A percentile compares a stretch with the other conserved stretches of the same genome.
Evolutionary conservation across 1,140 invertebrate species (phyloP).

Genomic region (Orius insidiosus): DNA sequence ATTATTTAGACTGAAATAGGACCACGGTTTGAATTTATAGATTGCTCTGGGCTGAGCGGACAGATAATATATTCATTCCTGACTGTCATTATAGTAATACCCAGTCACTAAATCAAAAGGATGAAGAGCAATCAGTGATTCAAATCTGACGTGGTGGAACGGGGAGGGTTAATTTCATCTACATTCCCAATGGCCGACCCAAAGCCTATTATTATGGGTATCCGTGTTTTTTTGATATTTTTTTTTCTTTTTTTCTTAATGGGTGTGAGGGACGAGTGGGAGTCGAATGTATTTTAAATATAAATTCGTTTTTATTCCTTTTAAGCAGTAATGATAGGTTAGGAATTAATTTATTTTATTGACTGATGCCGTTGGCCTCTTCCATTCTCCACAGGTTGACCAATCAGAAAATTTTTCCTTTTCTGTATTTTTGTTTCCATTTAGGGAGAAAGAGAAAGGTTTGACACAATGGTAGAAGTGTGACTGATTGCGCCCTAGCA

Average conservation of each 20-base stretch:
- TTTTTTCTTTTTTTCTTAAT: slow-evolving; percentile 1
- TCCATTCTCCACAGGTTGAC: no score
- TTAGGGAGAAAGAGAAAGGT: no score
- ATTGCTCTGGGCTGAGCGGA: not conserved
- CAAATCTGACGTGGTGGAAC: slow-evolving; percentile 4
- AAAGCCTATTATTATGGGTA: slow-evolving; percentile 4
- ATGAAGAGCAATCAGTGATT: slow-evolving; percentile 7
- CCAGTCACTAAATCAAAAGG: slow-evolving; percentile 4
- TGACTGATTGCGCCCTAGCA: no score
- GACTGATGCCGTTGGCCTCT: no score
- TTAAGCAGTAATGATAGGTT: no score
- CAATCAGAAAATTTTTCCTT: no score
- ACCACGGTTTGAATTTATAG: slow-evolving; percentile 5
- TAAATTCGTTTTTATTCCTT: not conserved
- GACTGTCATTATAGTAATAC: slow-evolving; percentile 8
- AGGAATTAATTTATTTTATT: no score
- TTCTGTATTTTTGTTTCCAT: no score
- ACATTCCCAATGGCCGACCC: slow-evolving; percentile 5
- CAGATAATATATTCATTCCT: slow-evolving; percentile 5
- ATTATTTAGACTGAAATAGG: not conserved
- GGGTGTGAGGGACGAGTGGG: slow-evolving; percentile 5
- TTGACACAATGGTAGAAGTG: no score
- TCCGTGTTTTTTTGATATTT: slow-evolving; percentile 1
- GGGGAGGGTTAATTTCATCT: slow-evolving; percentile 6
- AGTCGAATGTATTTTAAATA: slow-evolving; percentile 8